Evolutionary conservation across 2,888 invertebrate genomes (phyloP), one percentile per base, ranked within the genome.

Genomic region (Ochropleura leucogaster): DNA sequence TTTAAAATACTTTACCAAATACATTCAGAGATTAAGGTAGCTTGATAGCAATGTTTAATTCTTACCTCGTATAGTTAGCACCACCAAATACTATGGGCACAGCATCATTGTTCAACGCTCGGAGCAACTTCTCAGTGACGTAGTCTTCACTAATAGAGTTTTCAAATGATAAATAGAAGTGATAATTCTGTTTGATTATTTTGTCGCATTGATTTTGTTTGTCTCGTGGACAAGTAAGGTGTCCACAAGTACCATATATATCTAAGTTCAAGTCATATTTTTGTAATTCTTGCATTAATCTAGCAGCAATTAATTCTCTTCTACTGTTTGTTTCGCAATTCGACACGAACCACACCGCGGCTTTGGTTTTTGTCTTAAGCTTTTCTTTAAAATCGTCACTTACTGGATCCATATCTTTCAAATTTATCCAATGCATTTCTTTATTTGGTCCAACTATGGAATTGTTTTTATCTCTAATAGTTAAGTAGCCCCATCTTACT

Each of bases 31-130:
- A 62, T 42, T 14, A 7, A n/a, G 12, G 16, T 44, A 44, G 42
- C 44, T 44, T n/a, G n/a, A n/a, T 14, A 14, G n/a, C 44, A 6
- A 30, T n/a, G 14, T 20, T 12, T 16, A 30, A 20, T 53, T 79
- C 80, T 83, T 84, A 93, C 93, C 92, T 89, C 9, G 90, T 81
- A 80, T 94, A 93, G 75, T 94, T 89, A 59, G 97, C 97, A 30
- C 97, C 97, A 18, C 98, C 98, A 93, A 97, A 97, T 4, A 97
- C 98, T 44, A 98, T 97, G 0, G 98, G 98, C 8, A 98, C 92
- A 16, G 97, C 96, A 86, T 97, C 95, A 91, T 94, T 88, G n/a
- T 82, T 82, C 53, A 77, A 88, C 3, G 94, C 93, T 77, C 80
- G 87, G 16, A 60, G 42, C 18, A 75, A 79, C 14, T 94, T 94